These are phyloP conservation scores for Sylvietta virens DNA, from an alignment of 2,113 vertebrate species.

Conservation along the genomic window DNA sequence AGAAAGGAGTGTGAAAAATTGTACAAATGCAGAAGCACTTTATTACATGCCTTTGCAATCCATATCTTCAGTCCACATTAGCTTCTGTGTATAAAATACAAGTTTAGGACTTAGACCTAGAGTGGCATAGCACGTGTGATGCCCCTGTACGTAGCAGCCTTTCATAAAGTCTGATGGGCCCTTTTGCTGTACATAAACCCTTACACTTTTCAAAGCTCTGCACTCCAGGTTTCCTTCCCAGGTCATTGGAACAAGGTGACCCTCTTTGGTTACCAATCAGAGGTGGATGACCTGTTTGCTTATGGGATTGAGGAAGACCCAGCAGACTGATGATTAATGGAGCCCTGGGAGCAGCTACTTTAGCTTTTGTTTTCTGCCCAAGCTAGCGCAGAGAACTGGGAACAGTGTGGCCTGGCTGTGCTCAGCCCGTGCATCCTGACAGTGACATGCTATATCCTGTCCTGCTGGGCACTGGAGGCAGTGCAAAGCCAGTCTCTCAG, in stretches of 20 bases:
- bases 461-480: not conserved
- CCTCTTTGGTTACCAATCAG: not conserved
- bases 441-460: not conserved
- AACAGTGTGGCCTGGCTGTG: not conserved
- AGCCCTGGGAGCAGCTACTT: not conserved
- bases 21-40: not conserved
- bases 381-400: not conserved
- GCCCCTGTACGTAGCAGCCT: accelerated
- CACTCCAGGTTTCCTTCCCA: not conserved
- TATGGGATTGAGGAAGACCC: not conserved
- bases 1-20: not conserved
- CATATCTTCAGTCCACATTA: not conserved
- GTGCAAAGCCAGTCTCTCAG: not conserved
- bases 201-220: not conserved
- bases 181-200: not conserved
- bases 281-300: not conserved
- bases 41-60: not conserved
- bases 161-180: not conserved
- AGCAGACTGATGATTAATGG: not conserved
- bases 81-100: not conserved
- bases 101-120: not conserved
- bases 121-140: not conserved
- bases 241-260: not conserved
- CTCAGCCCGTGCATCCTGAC: not conserved
- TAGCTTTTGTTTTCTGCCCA: not conserved